These are phyloP conservation scores for Zosterops hypoxanthus DNA, from an alignment of 2,113 vertebrate genomes.

Conservation along the genomic window DNA sequence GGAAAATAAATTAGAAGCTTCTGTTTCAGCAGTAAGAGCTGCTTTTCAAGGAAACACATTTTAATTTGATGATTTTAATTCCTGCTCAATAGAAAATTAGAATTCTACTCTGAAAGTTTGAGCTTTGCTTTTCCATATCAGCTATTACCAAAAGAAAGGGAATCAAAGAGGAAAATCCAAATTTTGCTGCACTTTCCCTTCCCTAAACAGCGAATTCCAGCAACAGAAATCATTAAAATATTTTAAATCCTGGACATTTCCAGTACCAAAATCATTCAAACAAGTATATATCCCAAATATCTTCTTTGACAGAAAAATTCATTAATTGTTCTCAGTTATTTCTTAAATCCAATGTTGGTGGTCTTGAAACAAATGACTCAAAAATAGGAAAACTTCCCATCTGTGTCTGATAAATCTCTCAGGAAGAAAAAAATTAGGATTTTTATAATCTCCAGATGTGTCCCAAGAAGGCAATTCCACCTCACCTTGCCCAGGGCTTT, in stretches of 20 bases:
- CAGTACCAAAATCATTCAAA: not conserved
- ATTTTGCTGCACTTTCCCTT: not conserved
- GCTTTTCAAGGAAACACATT: not conserved
- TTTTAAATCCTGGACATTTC: not conserved
- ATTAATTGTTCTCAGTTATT: not conserved
- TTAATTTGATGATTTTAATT: not conserved
- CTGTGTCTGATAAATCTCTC: not conserved
- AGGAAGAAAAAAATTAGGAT: not conserved
- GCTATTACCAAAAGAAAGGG: not conserved
- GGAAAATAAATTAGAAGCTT: not conserved
- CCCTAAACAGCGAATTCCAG: not conserved
- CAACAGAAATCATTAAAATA: not conserved
- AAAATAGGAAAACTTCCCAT: not conserved
- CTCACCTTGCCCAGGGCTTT: not conserved
- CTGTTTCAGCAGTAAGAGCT: not conserved
- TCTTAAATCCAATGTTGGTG: not conserved
- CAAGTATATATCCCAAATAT: not conserved
- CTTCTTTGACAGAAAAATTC: not conserved
- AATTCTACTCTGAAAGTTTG: not conserved
- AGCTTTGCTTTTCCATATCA: not conserved
- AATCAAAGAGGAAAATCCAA: not conserved
- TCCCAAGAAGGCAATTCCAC: not conserved
- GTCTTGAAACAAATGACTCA: not conserved
- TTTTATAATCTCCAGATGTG: not conserved
- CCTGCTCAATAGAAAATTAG: not conserved